Evolutionary conservation across 2,113 vertebrate genomes (phyloP).

Genomic region (Hyperopisus bebe): DNA sequence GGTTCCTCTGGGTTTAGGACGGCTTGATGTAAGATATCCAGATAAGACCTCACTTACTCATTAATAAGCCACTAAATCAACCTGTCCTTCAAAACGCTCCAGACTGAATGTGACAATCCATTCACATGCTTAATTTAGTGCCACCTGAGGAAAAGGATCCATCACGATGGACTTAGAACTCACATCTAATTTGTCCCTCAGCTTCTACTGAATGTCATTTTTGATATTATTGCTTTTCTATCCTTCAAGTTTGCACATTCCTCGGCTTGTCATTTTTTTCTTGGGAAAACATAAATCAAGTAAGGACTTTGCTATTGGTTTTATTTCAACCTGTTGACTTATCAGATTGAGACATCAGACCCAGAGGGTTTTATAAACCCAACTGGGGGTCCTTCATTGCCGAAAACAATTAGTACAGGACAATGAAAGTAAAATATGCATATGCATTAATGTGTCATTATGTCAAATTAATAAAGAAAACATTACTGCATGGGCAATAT

Average conservation of each 20-base stretch:
- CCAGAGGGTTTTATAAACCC: neutral
- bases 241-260: neutral
- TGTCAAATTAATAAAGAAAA: neutral
- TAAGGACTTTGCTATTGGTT: neutral
- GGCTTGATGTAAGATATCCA: neutral
- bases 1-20: neutral
- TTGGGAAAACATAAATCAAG: neutral
- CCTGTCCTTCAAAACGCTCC: neutral
- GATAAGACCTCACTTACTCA: neutral
- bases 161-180: neutral
- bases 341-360: neutral
- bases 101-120: neutral
- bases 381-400: neutral
- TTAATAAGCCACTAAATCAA: constrained; percentile 10
- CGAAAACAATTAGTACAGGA: neutral
- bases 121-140: constrained; percentile 11
- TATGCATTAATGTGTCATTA: neutral
- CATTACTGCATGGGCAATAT: neutral
- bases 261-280: neutral
- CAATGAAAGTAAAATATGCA: neutral
- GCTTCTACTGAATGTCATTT: neutral
- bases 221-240: constrained; percentile 5
- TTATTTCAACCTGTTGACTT: neutral
- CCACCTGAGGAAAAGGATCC: neutral
- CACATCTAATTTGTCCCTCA: neutral